Percentiles rank a stretch among this genome's conserved stretches.
These are phyloP conservation scores for Aphelenchoides avenae DNA, from an alignment of 1,140 invertebrate species.

Conservation along the genomic window DNA sequence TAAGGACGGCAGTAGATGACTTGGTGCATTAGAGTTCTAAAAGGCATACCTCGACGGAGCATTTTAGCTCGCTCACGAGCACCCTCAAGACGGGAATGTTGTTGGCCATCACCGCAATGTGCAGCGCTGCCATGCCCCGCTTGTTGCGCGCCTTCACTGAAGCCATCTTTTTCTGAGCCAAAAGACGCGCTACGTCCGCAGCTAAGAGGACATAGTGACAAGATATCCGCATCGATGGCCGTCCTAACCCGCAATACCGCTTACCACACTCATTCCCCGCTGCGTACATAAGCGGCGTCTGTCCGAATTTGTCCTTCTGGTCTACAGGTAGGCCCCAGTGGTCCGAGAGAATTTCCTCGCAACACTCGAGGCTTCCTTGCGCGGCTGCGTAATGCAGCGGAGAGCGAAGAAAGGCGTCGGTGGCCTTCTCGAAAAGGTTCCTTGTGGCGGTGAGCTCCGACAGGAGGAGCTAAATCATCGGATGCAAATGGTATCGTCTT, in stretches of 20 bases:
- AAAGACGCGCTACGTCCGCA: slow-evolving; percentile 19
- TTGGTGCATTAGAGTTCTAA: neutral
- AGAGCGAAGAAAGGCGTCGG: slow-evolving; percentile 11
- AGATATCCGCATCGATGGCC: slow-evolving; percentile 12
- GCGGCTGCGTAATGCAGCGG: slow-evolving; percentile 45
- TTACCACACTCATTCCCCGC: slow-evolving; percentile 9
- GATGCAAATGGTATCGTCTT: slow-evolving; percentile 10
- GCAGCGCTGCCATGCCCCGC: slow-evolving; percentile 35
- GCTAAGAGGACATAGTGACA: slow-evolving; percentile 40
- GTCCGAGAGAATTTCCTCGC: slow-evolving; percentile 19
- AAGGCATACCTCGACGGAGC: slow-evolving; percentile 4
- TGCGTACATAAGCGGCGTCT: slow-evolving; percentile 43
- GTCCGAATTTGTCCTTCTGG: slow-evolving; percentile 27
- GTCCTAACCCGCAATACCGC: neutral
- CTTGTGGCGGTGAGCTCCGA: slow-evolving; percentile 7
- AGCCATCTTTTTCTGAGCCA: slow-evolving; percentile 35
- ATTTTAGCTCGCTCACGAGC: slow-evolving; percentile 20
- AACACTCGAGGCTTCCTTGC: slow-evolving; percentile 21
- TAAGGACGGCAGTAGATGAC: too few relatives aligned
- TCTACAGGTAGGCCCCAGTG: slow-evolving; percentile 35
- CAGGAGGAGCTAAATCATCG: slow-evolving; percentile 18
- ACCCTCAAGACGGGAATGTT: slow-evolving; percentile 24
- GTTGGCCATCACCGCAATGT: slow-evolving; percentile 38
- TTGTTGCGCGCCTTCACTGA: slow-evolving; percentile 28
- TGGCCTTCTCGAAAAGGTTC: slow-evolving; percentile 7